Percentiles rank a stretch among this genome's conserved stretches.
These are phyloP conservation scores for Paedocypris micromegethes DNA, from an alignment of 2,797 vertebrate species.

Conservation along the genomic window DNA sequence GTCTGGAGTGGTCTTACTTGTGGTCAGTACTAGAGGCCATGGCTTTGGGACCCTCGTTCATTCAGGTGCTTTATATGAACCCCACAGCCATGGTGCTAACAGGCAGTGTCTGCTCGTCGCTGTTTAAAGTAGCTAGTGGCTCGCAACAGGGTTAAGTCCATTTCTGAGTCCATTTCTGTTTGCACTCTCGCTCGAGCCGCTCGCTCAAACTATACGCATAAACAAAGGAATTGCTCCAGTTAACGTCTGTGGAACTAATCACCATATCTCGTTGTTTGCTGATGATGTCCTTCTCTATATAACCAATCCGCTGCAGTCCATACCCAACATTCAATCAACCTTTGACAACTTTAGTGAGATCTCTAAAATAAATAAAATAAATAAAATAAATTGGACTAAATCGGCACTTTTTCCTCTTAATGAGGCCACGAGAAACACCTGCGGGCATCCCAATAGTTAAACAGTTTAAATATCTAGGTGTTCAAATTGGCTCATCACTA, in stretches of 20 bases:
- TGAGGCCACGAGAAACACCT: not conserved
- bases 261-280: slow-evolving; percentile 17
- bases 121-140: slow-evolving; percentile 8
- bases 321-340: slow-evolving; percentile 2
- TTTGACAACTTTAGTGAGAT: not conserved
- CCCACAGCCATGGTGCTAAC: slow-evolving; percentile 12
- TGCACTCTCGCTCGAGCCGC: slow-evolving; percentile 8
- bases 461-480: slow-evolving; percentile 23
- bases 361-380: too few species aligned
- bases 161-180: slow-evolving; percentile 7
- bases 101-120: not conserved
- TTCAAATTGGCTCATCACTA: not conserved
- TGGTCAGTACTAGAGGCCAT: not conserved
- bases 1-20: not conserved
- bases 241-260: not conserved
- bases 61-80: slow-evolving; percentile 5
- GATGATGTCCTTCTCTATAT: slow-evolving; percentile 24
- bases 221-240: not conserved
- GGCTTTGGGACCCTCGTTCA: not conserved
- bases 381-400: slow-evolving; percentile 30
- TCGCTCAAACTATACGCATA: slow-evolving; percentile 6
- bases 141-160: slow-evolving; percentile 2
- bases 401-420: slow-evolving; percentile 22
- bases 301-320: slow-evolving; percentile 8
- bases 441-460: slow-evolving; percentile 13